Conservation (phyloP, 2,113 vertebrate genomes). For the Lepisosteus osseus region DNA sequence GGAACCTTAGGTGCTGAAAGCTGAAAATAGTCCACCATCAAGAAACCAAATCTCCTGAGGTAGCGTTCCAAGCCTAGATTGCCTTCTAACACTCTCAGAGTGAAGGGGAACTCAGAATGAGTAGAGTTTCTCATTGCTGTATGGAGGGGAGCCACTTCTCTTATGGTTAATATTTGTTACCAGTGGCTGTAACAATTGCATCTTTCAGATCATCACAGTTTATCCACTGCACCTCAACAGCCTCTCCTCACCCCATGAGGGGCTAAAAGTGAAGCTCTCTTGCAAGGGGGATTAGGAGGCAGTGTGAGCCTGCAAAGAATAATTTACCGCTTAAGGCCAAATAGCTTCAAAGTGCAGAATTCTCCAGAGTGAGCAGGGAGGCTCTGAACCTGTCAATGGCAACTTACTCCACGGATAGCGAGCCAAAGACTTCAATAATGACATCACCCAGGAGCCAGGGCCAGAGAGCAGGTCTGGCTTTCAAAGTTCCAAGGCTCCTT, state of each 20-base stretch:
- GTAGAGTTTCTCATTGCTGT: too few species aligned
- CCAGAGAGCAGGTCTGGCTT: constrained; percentile 74
- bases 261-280: constrained; percentile 60
- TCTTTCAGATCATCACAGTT: constrained; percentile 3
- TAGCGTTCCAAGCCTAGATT: too few species aligned
- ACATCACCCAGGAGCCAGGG: constrained; percentile 83
- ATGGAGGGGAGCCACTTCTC: too few species aligned
- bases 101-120: too few species aligned
- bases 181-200: too few species aligned
- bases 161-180: too few species aligned
- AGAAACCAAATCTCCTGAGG: too few species aligned
- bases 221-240: constrained; percentile 51
- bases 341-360: constrained; percentile 96
- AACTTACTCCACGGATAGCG: constrained; percentile 79
- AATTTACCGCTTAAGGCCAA: constrained; percentile 94
- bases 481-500: constrained; percentile 70
- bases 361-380: constrained; percentile 82
- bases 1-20: too few species aligned
- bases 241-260: constrained; percentile 59
- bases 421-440: constrained; percentile 91
- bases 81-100: too few species aligned
- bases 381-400: constrained; percentile 91
- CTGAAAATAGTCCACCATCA: too few species aligned
- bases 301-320: constrained; percentile 86
- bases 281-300: constrained; percentile 78